Evolutionary conservation across 1,140 invertebrate genomes (phyloP), one percentile per base, ranked within the genome.

Genomic region (Holotrichia oblita): DNA sequence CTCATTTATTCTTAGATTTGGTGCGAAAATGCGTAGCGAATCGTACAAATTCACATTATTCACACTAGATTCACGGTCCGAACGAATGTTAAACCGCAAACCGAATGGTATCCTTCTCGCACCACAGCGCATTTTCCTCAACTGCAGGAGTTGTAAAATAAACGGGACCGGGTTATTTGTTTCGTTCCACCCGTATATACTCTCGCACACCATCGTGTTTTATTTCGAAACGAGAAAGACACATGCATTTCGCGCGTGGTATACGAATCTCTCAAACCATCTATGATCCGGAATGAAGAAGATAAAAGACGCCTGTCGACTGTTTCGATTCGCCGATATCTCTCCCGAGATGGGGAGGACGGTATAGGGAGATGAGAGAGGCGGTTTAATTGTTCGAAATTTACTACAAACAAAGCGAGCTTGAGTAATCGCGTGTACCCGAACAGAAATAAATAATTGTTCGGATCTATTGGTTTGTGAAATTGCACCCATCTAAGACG

Each of bases 401-500:
- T 69, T 69, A 69, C 61, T 34, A 34, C 27, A 34, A 69, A 69
- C 61, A 69, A 69, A 69, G 61, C 61, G 61, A 69, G 22, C 22
- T 22, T 69, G 74, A 40, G 74, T 80, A 81, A 81, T 80, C 79
- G 81, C 59, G 81, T 79, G 80, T 27, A 81, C 77, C 59, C 42
- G 10, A 41, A 48, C 41, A 79, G 81, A 81, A 81, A 81, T 81
- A 81, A 81, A 81, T 81, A 80, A 81, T 81, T 81, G 81, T 80
- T 77, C 48, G 69, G 78, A 81, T 80, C 80, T 81, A 78, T 81
- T 79, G 78, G 80, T 77, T 73, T 80, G 78, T 76, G 59, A 74
- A 77, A 74, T 74, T 74, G 61, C 61, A 34, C 61, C n/a, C 27
- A 69, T 69, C 22, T 69, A 69, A 69, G 61, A 27, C 22, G 61